Base-by-base conservation (phyloP, 2,113 vertebrate species). In the Apteryx owenii region DNA sequence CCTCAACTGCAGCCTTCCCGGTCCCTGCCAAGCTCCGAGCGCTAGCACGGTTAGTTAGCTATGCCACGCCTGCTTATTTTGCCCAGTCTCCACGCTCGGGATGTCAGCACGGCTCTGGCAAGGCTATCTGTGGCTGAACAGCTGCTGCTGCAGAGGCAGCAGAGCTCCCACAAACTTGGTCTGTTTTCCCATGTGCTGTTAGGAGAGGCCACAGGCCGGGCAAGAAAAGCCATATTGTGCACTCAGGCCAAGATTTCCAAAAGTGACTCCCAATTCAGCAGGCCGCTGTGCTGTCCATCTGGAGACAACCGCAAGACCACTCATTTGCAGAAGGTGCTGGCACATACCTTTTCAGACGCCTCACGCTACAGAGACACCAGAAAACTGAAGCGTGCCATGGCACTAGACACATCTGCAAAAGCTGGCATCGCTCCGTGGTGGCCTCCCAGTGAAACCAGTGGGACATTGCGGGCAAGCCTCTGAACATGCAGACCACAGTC, bases 1-100 rank as follows among this genome's bases (percentile, higher is more conserved):
- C 53, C 78, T 87, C 73, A 66, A 8, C 1, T 1, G 50, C 84
- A 93, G 54, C 54, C 31, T 19, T 28, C 64, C 48, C 14, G 33
- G 20, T 29, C 68, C 42, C 64, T 2, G 46, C 64, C 71, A 81
- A 92, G 68, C 73, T 42, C 10, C 16, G 36, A 38, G 26, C 20
- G 28, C 36, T 1, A 42, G 51, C 64, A 89, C 0, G 3, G 81
- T 23, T 86, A 50, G 68, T 38, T 75, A 78, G 85, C 72, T n/a
- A 12, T 4, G 8, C 40, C 0, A 0, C 1, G 1, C 33, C 40
- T 25, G 26, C 40, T 85, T 25, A 12, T 60, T 92, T 62, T 70
- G 89, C 87, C 89, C 85, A 75, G 54, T 48, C 40, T 48, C 50
- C 38, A 56, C 0, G 0, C 54, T 71, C 48, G 54, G 89, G 51